Conservation (phyloP, 2,113 vertebrate genomes). For the Hippolais icterina region DNA sequence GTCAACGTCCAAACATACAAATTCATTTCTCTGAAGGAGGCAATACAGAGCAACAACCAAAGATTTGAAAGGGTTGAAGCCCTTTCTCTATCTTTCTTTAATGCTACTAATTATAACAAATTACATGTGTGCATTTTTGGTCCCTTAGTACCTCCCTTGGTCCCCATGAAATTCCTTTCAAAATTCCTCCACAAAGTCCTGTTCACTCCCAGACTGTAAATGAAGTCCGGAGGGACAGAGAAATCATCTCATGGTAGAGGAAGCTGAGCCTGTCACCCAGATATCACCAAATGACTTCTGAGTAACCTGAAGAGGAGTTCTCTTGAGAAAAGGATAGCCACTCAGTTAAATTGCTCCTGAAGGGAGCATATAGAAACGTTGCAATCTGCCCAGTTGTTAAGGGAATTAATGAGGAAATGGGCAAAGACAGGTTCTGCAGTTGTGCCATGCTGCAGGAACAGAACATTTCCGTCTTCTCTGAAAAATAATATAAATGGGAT, state of each 20-base stretch:
- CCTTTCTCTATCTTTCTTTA: not conserved
- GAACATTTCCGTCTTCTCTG: slow-evolving; percentile 14
- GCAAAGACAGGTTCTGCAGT: not conserved
- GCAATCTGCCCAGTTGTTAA: not conserved
- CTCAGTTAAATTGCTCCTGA: not conserved
- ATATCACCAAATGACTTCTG: not conserved
- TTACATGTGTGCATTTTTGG: not conserved
- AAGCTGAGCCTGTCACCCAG: not conserved
- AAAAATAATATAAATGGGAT: slow-evolving; percentile 37
- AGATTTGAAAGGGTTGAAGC: not conserved
- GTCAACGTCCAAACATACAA: not conserved
- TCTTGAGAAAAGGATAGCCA: not conserved
- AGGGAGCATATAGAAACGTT: not conserved
- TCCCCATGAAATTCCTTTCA: not conserved
- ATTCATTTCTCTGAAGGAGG: not conserved
- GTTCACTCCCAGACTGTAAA: not conserved
- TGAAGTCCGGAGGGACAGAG: not conserved
- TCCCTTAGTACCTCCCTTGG: accelerated
- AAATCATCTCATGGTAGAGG: not conserved
- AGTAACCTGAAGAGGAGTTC: not conserved
- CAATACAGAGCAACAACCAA: not conserved
- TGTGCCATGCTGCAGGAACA: slow-evolving; percentile 1
- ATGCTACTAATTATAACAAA: not conserved
- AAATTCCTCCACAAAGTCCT: not conserved
- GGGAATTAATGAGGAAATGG: slow-evolving; percentile 17